Evolutionary conservation across 2,797 vertebrate species (phyloP), one percentile per base, ranked within the genome.

Genomic region (Gila robusta): DNA sequence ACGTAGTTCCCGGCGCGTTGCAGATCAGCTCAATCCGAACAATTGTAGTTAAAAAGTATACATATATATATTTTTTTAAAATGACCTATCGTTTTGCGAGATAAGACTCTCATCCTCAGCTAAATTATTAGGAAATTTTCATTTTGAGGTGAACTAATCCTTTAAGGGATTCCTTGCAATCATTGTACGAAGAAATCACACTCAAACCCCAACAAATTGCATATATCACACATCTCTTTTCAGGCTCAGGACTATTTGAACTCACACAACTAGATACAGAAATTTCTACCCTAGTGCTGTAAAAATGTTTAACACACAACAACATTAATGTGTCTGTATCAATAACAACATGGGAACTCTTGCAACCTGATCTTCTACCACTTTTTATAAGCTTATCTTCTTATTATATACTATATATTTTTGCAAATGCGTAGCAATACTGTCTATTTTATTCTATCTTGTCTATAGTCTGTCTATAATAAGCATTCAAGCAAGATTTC

Each of bases 241-340:
- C 21, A 9, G 52, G 52, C 52, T 9, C 64, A 19, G 17, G 28
- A 67, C 32, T 19, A 37, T 69, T 37, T 4, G 1, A 28, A 19
- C 72, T 32, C 8, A 2, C n/a, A 19, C 4, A 2, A 52, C 10
- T 74, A 52, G 8, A 74, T 21, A 28, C 26, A 52, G 26, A 52
- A 12, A 32, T 11, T 0, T 49, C 16, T 49, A 74, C 8, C 16
- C 5, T 26, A 49, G n/a, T 49, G 72, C 26, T 32, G 16, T 19
- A 26, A 26, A 12, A 39, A 71, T 26, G 23, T 44, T 71, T 39
- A n/a, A 44, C 39, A 44, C 37, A 71, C 6, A 72, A 71, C 70
- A 72, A 72, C 12, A 72, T 72, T 47, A 44, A 72, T 49, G 71
- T 73, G 71, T 49, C 28, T 32, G 32, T 28, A 73, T 49, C 44